Percentiles rank a stretch among this genome's conserved stretches.
phyloP scores from a whole-genome alignment of 2,113 vertebrate species.

The Struthio camelus region DNA sequence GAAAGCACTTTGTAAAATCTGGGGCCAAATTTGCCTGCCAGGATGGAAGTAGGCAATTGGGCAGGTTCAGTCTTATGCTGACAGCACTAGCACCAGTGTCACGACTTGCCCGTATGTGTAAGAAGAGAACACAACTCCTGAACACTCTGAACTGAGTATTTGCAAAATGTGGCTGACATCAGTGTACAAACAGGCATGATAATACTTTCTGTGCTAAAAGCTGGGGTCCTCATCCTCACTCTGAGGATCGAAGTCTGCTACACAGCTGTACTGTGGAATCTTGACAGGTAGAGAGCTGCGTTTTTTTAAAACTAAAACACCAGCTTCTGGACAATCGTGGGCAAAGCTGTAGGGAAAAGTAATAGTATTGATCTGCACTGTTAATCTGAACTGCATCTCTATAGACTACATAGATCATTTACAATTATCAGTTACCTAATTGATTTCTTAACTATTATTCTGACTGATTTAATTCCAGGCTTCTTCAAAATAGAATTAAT shows the following conservation, averaged over 20 bases:
- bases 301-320: neutral
- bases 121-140: neutral
- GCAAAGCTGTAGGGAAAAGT: neutral
- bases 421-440: neutral
- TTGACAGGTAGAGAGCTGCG: neutral
- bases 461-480: neutral
- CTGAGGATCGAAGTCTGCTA: neutral
- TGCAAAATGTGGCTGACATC: neutral
- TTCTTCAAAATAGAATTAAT: neutral
- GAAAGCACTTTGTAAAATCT: neutral
- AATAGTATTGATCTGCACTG: neutral
- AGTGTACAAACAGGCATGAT: fast-evolving
- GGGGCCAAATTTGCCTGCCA: neutral
- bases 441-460: neutral
- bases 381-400: neutral
- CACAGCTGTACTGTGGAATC: neutral
- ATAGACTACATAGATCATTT: neutral
- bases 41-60: neutral
- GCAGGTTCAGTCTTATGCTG: neutral
- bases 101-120: fast-evolving
- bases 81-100: neutral
- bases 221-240: neutral
- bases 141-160: neutral
- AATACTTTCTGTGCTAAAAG: neutral
- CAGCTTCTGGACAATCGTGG: neutral